Conservation (phyloP, 2,113 vertebrate genomes). For the Ivindomyrus marchei region DNA sequence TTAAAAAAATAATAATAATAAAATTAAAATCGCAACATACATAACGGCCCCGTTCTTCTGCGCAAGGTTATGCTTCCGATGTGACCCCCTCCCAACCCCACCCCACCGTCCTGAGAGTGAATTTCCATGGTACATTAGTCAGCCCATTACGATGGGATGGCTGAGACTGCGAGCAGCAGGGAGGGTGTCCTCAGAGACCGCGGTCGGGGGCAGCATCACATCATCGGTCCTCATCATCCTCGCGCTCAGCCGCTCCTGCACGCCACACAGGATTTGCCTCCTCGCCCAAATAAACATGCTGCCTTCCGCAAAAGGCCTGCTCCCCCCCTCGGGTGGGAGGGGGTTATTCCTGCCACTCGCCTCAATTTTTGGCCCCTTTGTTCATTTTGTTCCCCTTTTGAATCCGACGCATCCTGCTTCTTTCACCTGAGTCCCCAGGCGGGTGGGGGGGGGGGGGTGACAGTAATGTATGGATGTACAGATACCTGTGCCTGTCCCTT, state of each 20-base stretch:
- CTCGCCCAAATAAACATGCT: conserved; percentile 97
- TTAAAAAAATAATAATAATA: no score
- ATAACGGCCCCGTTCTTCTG: conserved; percentile 9
- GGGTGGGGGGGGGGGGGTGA: conserved; percentile 48
- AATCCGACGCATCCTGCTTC: conserved; percentile 64
- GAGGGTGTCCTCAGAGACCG: conserved; percentile 79
- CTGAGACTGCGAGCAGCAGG: conserved; percentile 80
- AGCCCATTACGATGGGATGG: conserved; percentile 95
- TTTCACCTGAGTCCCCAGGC: conserved; percentile 75
- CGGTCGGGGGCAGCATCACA: conserved; percentile 80
- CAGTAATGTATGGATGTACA: conserved; percentile 80
- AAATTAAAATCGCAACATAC: conserved; percentile 4
- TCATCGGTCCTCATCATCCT: conserved; percentile 93
- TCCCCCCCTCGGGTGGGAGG: conserved; percentile 34
- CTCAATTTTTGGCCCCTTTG: conserved; percentile 70
- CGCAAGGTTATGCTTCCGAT: not conserved
- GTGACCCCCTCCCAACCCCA: not conserved
- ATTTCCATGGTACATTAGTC: conserved; percentile 99
- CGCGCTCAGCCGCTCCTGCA: conserved; percentile 88
- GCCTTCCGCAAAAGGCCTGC: conserved; percentile 60
- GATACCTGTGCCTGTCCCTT: conserved; percentile 70
- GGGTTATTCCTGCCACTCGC: conserved; percentile 73
- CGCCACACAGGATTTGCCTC: conserved; percentile 94
- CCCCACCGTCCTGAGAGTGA: conserved; percentile 69
- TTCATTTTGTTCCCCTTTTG: conserved; percentile 72